Base-by-base conservation (phyloP, 2,113 vertebrate genomes). In the Dicerorhinus sumatrensis region DNA sequence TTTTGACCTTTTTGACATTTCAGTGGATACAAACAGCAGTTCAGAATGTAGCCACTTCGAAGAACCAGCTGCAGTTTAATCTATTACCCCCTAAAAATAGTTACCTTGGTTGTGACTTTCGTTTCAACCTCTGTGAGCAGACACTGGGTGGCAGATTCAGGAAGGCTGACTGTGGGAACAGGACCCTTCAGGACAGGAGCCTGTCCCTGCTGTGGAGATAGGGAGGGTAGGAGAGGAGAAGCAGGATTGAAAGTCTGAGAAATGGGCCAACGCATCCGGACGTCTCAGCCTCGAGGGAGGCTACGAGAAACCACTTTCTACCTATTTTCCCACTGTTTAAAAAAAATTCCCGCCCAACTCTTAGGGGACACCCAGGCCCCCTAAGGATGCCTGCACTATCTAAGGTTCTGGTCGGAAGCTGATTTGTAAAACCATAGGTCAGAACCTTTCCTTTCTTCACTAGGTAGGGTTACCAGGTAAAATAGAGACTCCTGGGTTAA, bases 1-100 rank as follows among this genome's bases (percentile, higher is more conserved):
- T 87, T 72, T 96, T 96, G 92, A 67, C 77, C 12, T 63, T 87
- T 72, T 85, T 93, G 46, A 51, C 95, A 76, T 96, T 97, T 97
- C 69, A 97, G 86, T 4, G 2, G 93, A 39, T 95, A 92, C 62
- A 89, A 96, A 95, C 48, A 54, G 87, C 31, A 36, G 0, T 3
- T 91, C 73, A 96, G 82, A 81, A 2, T n/a, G 46, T 0, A 3
- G 70, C 54, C 60, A 83, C 69, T 67, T 81, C 81, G 33, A 73
- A 95, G 7, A 54, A 31, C 12, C 4, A 17, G 73, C 88, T 93
- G 93, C 60, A 81, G 29, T 70, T 94, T 67, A 80, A 92, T 95
- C 91, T 83, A 60, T 84, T 77, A 65, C 33, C n/a, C 54, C 48
- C 97, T 89, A 56, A 77, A 94, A 94, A 89, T 62, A 94, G 91